A percentile compares a stretch with the other conserved stretches of the same genome.
phyloP scores from a whole-genome alignment of 2,888 invertebrate species.

The Flabesymbios commensalis region DNA sequence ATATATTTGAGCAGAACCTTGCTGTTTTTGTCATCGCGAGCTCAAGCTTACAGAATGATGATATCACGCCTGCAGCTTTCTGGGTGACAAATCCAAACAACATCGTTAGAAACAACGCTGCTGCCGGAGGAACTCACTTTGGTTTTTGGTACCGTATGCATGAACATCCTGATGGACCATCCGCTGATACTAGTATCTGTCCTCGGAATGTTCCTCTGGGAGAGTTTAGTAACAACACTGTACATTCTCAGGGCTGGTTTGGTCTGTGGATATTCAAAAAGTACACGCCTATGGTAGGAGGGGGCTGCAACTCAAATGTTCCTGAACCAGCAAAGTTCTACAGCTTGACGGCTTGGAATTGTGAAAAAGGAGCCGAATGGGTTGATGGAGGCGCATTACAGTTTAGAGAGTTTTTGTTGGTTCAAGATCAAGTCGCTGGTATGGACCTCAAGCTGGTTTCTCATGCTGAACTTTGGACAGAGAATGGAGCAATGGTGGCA shows the following conservation, averaged over 20 bases:
- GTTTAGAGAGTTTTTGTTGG: conserved; percentile 32
- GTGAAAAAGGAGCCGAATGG: conserved; percentile 40
- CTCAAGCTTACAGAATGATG: conserved; percentile 38
- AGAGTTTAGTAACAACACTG: conserved; percentile 37
- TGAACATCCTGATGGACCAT: conserved; percentile 38
- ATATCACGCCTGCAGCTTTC: conserved; percentile 39
- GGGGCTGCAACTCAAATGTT: not conserved
- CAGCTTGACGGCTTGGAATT: conserved; percentile 38
- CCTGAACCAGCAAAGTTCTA: conserved; percentile 32
- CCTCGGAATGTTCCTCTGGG: conserved; percentile 26
- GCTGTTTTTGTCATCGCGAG: conserved; percentile 29
- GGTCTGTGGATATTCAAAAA: conserved; percentile 40
- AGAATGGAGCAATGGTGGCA: conserved; percentile 17
- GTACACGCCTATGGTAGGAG: conserved; percentile 25
- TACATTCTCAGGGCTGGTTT: conserved; percentile 41
- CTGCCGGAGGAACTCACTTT: conserved; percentile 42
- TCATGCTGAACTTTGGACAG: not conserved
- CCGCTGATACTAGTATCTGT: conserved; percentile 30
- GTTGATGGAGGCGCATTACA: conserved; percentile 37
- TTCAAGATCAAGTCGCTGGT: conserved; percentile 35
- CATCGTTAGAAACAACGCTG: conserved; percentile 31
- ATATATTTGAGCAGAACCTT: conserved; percentile 34
- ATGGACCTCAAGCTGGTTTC: conserved; percentile 29
- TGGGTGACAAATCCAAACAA: conserved; percentile 42
- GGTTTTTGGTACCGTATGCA: conserved; percentile 43